Percentiles rank a stretch among this genome's conserved stretches.
Conservation (phyloP, 2,113 vertebrate genomes). For the Archocentrus centrarchus region DNA sequence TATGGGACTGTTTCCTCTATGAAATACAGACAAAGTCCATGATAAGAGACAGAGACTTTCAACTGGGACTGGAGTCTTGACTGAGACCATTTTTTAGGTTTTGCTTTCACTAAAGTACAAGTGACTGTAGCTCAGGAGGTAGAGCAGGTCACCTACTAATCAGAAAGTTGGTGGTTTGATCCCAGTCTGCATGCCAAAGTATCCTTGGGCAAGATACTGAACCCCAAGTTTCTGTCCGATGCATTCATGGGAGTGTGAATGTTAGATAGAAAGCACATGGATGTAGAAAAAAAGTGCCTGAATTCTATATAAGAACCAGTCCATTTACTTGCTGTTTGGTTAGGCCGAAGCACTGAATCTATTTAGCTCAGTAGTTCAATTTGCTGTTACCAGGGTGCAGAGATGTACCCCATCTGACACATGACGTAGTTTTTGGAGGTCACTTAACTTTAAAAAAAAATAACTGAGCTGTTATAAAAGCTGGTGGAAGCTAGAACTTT, state of each 20-base stretch:
- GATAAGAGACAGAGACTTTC: background rate
- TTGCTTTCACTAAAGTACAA: background rate
- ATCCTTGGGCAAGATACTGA: background rate
- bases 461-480: background rate
- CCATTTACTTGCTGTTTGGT: slow-evolving; percentile 4
- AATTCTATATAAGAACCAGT: background rate
- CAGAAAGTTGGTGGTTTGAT: background rate
- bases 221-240: background rate
- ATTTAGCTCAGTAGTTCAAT: background rate
- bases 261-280: background rate
- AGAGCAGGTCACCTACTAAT: background rate
- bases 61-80: background rate
- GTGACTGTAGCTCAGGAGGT: no score
- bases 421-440: background rate
- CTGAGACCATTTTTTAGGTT: slow-evolving; percentile 1
- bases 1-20: background rate
- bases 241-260: background rate
- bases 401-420: background rate
- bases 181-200: background rate
- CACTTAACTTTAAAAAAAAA: background rate
- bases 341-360: background rate
- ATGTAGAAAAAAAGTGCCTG: background rate
- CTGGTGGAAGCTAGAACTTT: background rate
- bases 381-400: background rate
- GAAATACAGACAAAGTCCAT: background rate